Base-by-base conservation (phyloP, 2,113 vertebrate species). In the Trichomycterus rosablanca region DNA sequence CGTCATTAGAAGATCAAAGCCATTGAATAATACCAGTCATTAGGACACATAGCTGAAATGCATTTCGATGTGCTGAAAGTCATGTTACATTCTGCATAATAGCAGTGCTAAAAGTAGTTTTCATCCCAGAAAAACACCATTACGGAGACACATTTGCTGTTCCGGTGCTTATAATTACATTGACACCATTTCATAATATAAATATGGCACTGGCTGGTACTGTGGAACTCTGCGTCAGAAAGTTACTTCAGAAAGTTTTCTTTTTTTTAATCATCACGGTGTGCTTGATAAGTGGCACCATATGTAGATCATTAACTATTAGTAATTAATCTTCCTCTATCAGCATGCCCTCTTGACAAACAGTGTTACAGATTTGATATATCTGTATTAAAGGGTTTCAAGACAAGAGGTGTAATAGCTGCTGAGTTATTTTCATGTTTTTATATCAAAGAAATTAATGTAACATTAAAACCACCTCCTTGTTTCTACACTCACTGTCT, bases 1-100 rank as follows among this genome's bases (percentile, higher is more conserved):
- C 7, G 24, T 53, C 43, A 26, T 52, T 53, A 63, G 26, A 32
- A 20, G 35, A 63, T 63, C 8, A 63, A 42, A 53, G 59, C 43
- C 16, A 12, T 7, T 14, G 19, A 8, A 54, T 39, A 46, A 20
- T 18, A 39, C 15, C 12, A 46, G 5, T 35, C 48, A 43, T 14
- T 12, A 62, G 7, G 12, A 62, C 18, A 28, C 24, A 50, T 20
- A 60, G 19, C 39, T 3, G 19, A 34, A 15, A 51, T 30, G 22
- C 35, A 8, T 51, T 30, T 20, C 22, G 34, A 51, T 3, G 3
- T 30, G 26, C 26, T 30, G 7, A 30, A 30, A 30, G 3, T 30
- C 26, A 3, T 30, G 26, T 30, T 7, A 30, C 7, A 7, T 30
- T 30, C 7, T 30, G 26, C 26, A 3, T 30, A 30, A 30, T 30